Percentiles rank a stretch among this genome's conserved stretches.
These are phyloP conservation scores for Magallana gigas DNA, from an alignment of 1,140 invertebrate genomes.

Conservation along the genomic window DNA sequence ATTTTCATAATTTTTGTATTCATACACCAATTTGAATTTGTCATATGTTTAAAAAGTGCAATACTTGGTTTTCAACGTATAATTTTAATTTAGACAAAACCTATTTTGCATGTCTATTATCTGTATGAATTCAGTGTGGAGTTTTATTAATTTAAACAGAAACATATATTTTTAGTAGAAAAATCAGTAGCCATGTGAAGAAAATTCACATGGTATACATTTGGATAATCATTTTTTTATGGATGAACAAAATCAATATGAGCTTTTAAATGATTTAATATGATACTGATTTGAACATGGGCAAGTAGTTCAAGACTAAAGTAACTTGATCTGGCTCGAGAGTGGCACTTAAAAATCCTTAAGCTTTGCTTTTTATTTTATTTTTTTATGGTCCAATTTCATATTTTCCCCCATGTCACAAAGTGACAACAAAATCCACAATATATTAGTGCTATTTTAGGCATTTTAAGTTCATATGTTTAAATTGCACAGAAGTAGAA, in stretches of 20 bases:
- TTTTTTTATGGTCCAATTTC: background rate
- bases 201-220: background rate
- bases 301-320: background rate
- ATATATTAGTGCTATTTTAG: constrained; percentile 19
- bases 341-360: constrained; percentile 21
- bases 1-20: background rate
- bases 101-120: background rate
- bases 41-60: constrained; percentile 36
- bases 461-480: background rate
- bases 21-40: background rate
- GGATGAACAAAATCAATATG: too few relatives aligned
- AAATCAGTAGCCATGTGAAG: too few relatives aligned
- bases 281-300: background rate
- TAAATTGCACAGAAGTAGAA: background rate
- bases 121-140: background rate
- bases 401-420: background rate
- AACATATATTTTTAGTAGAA: background rate
- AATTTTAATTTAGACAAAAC: background rate
- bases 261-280: too few relatives aligned
- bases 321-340: background rate
- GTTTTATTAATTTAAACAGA: background rate
- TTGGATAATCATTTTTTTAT: background rate
- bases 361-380: constrained; percentile 1
- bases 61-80: background rate
- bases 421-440: constrained; percentile 30